phyloP scores from a whole-genome alignment of 2,888 invertebrate genomes.

The Drosophila putrida region DNA sequence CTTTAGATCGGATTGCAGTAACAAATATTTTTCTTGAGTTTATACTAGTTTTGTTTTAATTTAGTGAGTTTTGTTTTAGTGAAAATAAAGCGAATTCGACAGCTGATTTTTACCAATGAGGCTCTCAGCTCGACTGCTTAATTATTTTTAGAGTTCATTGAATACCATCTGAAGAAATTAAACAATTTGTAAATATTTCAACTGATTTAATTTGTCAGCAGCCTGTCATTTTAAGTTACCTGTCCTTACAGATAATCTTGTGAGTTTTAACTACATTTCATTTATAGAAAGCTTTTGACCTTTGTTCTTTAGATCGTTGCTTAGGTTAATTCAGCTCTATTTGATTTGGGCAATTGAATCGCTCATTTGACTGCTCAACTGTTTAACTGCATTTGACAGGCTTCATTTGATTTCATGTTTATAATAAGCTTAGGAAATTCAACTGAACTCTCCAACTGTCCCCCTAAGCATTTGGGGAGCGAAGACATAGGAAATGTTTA shows the following conservation, averaged over 20 bases:
- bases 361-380: constrained; percentile 52
- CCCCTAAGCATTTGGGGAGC: constrained; percentile 24
- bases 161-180: too few species aligned
- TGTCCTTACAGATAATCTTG: not conserved
- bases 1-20: too few species aligned
- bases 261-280: not conserved
- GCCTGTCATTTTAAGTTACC: not conserved
- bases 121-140: too few species aligned
- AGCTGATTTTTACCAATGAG: too few species aligned
- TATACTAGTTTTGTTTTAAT: too few species aligned
- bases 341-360: constrained; percentile 42
- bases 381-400: constrained; percentile 74
- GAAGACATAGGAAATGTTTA: constrained; percentile 11
- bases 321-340: constrained; percentile 30
- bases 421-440: constrained; percentile 73
- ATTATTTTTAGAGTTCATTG: too few species aligned
- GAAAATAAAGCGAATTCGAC: too few species aligned
- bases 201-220: too few species aligned
- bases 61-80: too few species aligned
- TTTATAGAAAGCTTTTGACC: not conserved
- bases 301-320: constrained; percentile 5
- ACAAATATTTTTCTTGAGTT: too few species aligned
- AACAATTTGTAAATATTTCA: too few species aligned
- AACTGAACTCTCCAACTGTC: constrained; percentile 34
- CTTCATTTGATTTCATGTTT: constrained; percentile 75